These are phyloP conservation scores for Liparis tanakae DNA, from an alignment of 2,797 vertebrate genomes.

Conservation along the genomic window DNA sequence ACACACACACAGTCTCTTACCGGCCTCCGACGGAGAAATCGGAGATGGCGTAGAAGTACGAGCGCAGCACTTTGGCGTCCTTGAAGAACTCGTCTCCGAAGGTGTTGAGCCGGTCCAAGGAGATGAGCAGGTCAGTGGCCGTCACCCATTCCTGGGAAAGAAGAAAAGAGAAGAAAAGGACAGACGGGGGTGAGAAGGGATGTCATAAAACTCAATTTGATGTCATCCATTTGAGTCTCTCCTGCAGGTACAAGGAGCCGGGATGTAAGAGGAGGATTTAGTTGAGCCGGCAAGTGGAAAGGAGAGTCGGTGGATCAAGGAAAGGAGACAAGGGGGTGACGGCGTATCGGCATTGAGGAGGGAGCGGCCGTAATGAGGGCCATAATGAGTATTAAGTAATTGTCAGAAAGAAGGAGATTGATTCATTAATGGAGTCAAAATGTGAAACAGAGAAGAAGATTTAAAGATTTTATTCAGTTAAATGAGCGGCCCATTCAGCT, in stretches of 20 bases:
- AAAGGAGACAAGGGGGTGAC: conserved; percentile 21
- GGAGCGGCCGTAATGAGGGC: too few species aligned
- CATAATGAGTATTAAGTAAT: conserved; percentile 63
- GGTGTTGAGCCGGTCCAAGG: conserved; percentile 92
- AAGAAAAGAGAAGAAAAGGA: conserved; percentile 24
- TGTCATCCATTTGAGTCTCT: conserved; percentile 78
- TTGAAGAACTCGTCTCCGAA: conserved; percentile 97
- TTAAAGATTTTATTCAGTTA: too few species aligned
- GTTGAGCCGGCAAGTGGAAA: conserved; percentile 10
- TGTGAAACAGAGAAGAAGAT: conserved; percentile 49
- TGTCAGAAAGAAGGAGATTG: conserved; percentile 40
- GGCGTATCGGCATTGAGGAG: conserved; percentile 19
- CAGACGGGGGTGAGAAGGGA: conserved; percentile 24
- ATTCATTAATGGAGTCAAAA: conserved; percentile 51
- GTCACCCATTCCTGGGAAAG: conserved; percentile 94
- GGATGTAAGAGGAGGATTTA: conserved; percentile 14
- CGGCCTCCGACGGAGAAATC: conserved; percentile 95
- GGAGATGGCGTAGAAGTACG: conserved; percentile 94
- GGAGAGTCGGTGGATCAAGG: conserved; percentile 32
- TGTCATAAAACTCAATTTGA: conserved; percentile 26
- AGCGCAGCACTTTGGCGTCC: conserved; percentile 91
- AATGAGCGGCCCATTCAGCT: conserved; percentile 62
- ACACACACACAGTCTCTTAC: conserved; percentile 84
- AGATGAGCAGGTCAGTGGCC: conserved; percentile 92
- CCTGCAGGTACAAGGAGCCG: conserved; percentile 18